phyloP scores from a whole-genome alignment of 2,888 invertebrate species.

The Netelia fuscicornis region DNA sequence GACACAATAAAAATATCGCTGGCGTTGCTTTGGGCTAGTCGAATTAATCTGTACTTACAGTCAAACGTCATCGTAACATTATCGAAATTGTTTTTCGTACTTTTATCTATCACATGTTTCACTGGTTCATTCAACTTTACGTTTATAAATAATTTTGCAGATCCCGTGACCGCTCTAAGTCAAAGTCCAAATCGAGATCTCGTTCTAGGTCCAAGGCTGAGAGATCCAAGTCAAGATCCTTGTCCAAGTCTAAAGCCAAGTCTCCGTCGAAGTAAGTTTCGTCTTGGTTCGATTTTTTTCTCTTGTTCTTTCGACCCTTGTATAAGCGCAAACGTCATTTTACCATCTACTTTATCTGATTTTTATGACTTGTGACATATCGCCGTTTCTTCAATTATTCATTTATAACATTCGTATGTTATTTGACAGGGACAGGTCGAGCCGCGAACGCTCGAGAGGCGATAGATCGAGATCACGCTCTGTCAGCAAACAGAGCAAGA shows the following conservation, averaged over 20 bases:
- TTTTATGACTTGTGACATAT: neutral
- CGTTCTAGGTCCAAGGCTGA: conserved; percentile 87
- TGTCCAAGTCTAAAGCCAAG: conserved; percentile 86
- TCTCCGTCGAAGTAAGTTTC: conserved; percentile 85
- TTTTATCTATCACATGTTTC: conserved; percentile 50
- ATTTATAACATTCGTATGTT: conserved; percentile 10
- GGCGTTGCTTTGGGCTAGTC: conserved; percentile 79
- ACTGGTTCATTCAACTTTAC: conserved; percentile 72
- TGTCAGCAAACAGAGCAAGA: conserved; percentile 84
- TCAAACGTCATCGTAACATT: neutral
- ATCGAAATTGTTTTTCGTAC: conserved; percentile 13
- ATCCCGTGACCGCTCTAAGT: conserved; percentile 89
- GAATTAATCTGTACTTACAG: conserved; percentile 3
- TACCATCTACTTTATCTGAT: neutral
- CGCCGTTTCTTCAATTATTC: conserved; percentile 5
- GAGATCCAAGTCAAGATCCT: conserved; percentile 86
- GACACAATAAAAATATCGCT: conserved; percentile 47
- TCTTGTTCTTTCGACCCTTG: neutral
- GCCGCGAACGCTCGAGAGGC: conserved; percentile 83
- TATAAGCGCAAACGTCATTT: neutral
- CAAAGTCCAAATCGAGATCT: conserved; percentile 88
- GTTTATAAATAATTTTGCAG: conserved; percentile 84
- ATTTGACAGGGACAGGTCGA: conserved; percentile 81
- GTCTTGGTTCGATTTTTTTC: neutral
- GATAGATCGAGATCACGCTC: conserved; percentile 83